phyloP scores from a whole-genome alignment of 2,888 invertebrate genomes.

The Rotaria macrura region DNA sequence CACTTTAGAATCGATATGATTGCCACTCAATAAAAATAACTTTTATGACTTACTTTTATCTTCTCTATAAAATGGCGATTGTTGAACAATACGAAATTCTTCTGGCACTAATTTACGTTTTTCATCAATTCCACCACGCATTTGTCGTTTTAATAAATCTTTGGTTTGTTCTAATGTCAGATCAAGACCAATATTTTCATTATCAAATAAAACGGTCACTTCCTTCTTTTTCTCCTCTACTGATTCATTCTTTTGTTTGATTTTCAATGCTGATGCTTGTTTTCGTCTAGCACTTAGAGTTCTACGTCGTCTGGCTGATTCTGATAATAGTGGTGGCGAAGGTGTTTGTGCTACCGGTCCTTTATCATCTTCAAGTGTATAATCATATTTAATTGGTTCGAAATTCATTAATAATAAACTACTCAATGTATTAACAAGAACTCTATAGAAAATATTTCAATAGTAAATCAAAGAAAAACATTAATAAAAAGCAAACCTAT shows the following conservation, averaged over 20 bases:
- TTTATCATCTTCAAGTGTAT: constrained; percentile 1
- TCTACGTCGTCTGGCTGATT: background rate
- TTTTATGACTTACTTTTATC: background rate
- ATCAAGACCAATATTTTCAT: background rate
- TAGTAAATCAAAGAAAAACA: background rate
- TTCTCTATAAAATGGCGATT: background rate
- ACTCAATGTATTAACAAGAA: constrained; percentile 28
- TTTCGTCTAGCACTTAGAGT: background rate
- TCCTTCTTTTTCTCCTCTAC: background rate
- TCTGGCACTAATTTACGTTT: background rate
- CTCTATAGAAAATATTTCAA: background rate
- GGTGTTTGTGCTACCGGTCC: background rate
- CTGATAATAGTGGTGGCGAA: background rate
- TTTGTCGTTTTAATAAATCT: background rate
- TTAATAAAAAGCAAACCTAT: background rate
- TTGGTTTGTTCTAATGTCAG: background rate
- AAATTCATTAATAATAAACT: constrained; percentile 31
- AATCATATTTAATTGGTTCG: constrained; percentile 27
- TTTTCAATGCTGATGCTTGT: background rate
- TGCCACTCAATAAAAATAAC: no score
- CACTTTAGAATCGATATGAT: no score
- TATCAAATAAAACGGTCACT: background rate
- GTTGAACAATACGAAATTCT: background rate
- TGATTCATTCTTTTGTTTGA: background rate
- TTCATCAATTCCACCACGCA: background rate